These are phyloP conservation scores for Apis dorsata DNA, from an alignment of 1,140 invertebrate genomes.

Conservation along the genomic window DNA sequence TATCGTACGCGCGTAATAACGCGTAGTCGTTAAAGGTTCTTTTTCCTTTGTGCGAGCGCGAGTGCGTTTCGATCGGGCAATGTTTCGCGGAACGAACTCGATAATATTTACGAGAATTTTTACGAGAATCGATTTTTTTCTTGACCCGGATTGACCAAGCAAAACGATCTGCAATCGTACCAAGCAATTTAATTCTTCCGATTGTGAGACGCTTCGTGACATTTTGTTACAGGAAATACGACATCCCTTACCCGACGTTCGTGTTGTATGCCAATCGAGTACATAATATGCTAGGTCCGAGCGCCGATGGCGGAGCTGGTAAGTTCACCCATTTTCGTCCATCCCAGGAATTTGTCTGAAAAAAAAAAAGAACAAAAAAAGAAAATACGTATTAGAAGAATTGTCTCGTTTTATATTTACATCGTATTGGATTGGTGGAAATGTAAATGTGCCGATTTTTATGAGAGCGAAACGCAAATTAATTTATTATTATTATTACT, in stretches of 20 bases:
- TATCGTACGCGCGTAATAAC: slow-evolving; percentile 56
- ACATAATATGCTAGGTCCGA: slow-evolving; percentile 95
- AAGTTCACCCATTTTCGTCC: slow-evolving; percentile 71
- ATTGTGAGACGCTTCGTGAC: no score
- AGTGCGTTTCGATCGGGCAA: slow-evolving; percentile 22
- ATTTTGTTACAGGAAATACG: slow-evolving; percentile 86
- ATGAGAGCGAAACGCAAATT: no score
- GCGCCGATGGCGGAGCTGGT: slow-evolving; percentile 91
- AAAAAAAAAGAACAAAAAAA: no score
- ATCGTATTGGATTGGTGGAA: no score
- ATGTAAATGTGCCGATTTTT: no score
- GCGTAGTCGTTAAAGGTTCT: slow-evolving; percentile 52
- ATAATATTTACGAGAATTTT: slow-evolving; percentile 38
- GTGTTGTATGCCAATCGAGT: slow-evolving; percentile 96
- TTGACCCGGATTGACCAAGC: neutral
- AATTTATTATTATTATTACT: no score
- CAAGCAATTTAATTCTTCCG: neutral
- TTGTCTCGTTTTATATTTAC: no score
- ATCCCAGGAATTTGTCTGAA: no score
- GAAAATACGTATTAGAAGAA: no score
- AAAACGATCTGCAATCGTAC: neutral
- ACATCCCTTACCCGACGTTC: slow-evolving; percentile 96
- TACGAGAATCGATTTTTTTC: slow-evolving; percentile 47
- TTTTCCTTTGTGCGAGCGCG: slow-evolving; percentile 47
- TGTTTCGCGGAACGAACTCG: slow-evolving; percentile 34